These are phyloP conservation scores for Odontophorus gujanensis DNA, from an alignment of 2,113 vertebrate genomes.

Conservation along the genomic window DNA sequence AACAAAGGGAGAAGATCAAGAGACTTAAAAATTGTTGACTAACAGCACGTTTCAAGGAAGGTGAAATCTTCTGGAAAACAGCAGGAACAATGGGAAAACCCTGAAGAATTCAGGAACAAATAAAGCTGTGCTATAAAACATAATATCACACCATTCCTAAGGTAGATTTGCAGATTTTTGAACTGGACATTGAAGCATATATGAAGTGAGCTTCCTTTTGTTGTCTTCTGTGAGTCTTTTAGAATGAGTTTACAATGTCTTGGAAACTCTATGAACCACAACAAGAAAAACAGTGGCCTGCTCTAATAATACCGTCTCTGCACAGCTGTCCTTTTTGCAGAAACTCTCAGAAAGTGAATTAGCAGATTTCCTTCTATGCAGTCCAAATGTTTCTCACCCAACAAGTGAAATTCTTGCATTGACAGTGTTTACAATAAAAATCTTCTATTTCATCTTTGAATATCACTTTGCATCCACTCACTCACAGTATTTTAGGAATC, in stretches of 20 bases:
- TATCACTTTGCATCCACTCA: neutral
- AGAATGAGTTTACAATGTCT: neutral
- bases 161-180: neutral
- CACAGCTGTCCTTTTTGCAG: neutral
- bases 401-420: neutral
- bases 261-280: neutral
- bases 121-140: neutral
- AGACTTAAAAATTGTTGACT: neutral
- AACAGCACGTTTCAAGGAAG: neutral
- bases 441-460: neutral
- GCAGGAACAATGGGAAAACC: neutral
- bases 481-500: neutral
- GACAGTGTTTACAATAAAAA: neutral
- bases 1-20: neutral
- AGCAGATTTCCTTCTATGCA: neutral
- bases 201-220: neutral
- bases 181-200: neutral
- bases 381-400: neutral
- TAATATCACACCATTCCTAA: neutral
- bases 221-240: neutral
- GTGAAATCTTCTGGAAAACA: neutral
- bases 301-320: neutral
- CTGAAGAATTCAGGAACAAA: neutral
- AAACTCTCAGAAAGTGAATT: neutral
- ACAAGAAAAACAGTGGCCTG: neutral